Evolutionary conservation across 1,140 invertebrate genomes (phyloP), one percentile per base, ranked within the genome.

Genomic region (Reticulitermes speratus): DNA sequence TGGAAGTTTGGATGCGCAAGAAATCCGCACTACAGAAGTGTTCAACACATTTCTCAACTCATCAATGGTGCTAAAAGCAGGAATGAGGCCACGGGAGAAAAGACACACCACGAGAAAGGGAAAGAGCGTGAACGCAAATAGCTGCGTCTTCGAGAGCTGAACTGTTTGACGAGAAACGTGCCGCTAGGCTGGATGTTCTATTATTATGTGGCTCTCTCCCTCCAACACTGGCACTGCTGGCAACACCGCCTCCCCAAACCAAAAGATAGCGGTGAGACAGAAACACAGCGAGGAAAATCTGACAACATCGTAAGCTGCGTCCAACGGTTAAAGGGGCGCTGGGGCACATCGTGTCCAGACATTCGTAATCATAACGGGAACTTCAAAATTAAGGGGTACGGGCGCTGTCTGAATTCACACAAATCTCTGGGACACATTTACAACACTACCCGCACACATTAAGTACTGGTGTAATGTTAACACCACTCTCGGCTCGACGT

Each of bases 251-350:
- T 30, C 14, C 65, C 65, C n/a, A 30, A 30, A n/a, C 65, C 8
- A 30, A 75, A 75, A 75, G 65, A n/a, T 30, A 75, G 25, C 25
- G 65, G 25, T 11, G 9, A 65, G 59, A 11, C 12, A 65, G 59
- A n/a, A 3, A 65, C 12, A 8, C 55, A 6, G 55, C 14, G 55
- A 5, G 21, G 14, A 59, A 59, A 75, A 75, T 75, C 65, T 25
- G 65, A 75, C 65, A 75, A 75, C 65, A 75, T 75, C 65, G 65
- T 75, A 65, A 12, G 59, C 7, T 6, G 25, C n/a, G 65, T 75
- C 65, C 65, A 30, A 75, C 9, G n/a, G 65, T 75, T 75, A 75
- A 75, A 75, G 65, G n/a, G 65, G n/a, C 65, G n/a, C 65, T 65
- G n/a, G n/a, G n/a, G 65, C 25, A 75, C 16, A 65, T n/a, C 59